These are phyloP conservation scores for Mesoligia furuncula DNA, from an alignment of 2,888 invertebrate genomes.

Conservation along the genomic window DNA sequence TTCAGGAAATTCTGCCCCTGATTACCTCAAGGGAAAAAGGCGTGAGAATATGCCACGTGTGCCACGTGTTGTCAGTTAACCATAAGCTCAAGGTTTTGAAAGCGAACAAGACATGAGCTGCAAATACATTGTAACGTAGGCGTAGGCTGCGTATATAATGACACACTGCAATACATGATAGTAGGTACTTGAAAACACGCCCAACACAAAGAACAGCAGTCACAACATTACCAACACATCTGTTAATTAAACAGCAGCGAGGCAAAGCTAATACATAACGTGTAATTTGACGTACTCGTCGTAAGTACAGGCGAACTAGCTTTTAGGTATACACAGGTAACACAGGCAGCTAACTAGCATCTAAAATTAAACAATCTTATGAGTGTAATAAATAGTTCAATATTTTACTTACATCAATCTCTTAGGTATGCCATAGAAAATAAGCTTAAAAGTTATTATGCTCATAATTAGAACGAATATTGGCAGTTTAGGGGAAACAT, in stretches of 20 bases:
- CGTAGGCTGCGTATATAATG: background rate
- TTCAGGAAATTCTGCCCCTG: background rate
- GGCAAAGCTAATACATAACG: conserved; percentile 4
- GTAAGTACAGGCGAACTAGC: background rate
- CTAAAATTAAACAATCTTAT: background rate
- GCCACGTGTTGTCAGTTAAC: background rate
- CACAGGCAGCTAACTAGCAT: background rate
- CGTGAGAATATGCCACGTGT: no score
- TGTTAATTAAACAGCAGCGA: conserved; percentile 15
- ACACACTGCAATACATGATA: background rate
- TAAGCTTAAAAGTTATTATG: background rate
- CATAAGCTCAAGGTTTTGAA: no score
- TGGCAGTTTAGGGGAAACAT: background rate
- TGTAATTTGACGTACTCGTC: background rate
- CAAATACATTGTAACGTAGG: background rate
- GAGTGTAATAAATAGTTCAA: background rate
- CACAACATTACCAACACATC: conserved; percentile 21
- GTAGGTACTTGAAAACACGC: background rate
- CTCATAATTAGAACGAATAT: background rate
- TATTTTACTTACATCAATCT: background rate
- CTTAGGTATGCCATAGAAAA: background rate
- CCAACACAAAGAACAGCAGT: background rate
- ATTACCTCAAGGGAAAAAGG: no score
- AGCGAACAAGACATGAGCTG: background rate
- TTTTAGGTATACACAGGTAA: background rate